phyloP scores from a whole-genome alignment of 2,797 vertebrate species.

The Anguilla anguilla region DNA sequence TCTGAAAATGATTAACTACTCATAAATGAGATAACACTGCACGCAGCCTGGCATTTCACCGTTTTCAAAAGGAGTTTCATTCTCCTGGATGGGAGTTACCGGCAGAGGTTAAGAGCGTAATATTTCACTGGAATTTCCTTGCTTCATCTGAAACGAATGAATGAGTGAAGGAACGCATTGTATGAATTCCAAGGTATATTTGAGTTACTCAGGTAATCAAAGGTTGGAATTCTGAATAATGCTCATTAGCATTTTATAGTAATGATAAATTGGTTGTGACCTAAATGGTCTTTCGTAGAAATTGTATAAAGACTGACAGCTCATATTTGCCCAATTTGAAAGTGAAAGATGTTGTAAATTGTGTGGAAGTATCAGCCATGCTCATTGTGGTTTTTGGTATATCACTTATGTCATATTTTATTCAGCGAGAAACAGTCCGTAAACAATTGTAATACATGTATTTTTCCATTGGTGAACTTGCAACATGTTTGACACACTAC shows the following conservation, averaged over 20 bases:
- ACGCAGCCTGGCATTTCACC: constrained; percentile 18
- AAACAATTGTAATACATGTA: no score
- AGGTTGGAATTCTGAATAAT: neutral
- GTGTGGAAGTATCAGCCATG: neutral
- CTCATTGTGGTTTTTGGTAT: neutral
- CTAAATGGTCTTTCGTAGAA: neutral
- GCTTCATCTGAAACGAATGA: neutral
- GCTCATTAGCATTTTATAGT: neutral
- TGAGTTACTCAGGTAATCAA: neutral
- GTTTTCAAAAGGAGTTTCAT: neutral
- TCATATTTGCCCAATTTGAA: no score
- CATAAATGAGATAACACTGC: neutral
- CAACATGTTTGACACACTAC: no score
- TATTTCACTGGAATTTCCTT: constrained; percentile 9
- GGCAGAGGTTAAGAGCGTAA: neutral
- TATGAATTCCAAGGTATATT: neutral
- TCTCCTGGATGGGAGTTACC: neutral
- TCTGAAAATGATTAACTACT: constrained; percentile 11
- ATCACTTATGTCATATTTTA: neutral
- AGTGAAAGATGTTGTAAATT: neutral
- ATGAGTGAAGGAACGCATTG: neutral
- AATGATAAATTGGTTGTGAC: neutral
- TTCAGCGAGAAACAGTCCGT: no score
- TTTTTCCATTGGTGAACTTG: no score
- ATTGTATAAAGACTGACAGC: neutral